Base-by-base conservation (phyloP, 2,113 vertebrate species). In the Glaucidium brasilianum region DNA sequence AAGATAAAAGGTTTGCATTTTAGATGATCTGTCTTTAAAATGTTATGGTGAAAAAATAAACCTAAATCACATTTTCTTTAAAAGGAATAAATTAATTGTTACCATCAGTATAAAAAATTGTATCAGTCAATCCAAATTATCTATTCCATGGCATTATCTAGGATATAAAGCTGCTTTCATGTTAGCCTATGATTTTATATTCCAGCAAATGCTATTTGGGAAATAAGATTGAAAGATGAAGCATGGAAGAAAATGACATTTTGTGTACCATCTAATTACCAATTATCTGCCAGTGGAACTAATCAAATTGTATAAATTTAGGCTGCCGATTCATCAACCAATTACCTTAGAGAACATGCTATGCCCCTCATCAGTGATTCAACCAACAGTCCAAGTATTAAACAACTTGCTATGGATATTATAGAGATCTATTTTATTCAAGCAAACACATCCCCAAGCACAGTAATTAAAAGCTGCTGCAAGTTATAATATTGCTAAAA, bases 71-170 rank as follows among this genome's bases (percentile, higher is more conserved):
- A 97, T 97, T 98, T 96, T 97, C 90, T 97, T 97, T 97, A 94
- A 97, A 96, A 98, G 87, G 94, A 97, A 96, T 95, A 96, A 94
- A 98, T 98, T 98, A 95, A 97, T 98, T 97, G 95, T 94, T 97
- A 97, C 96, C 93, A 89, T 93, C 83, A 98, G 97, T 97, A 98
- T 97, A 98, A 98, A 97, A 97, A 98, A 97, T 98, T 98, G 95
- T 97, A 98, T 98, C 95, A 98, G 93, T 98, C 97, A 96, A 93
- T 97, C 97, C 94, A 98, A 97, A 98, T 98, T 96, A 22, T 96
- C 93, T 96, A 97, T 98, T 98, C 93, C 84, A 80, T 97, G 97
- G 94, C 95, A 98, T 97, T 98, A 97, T 89, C 97, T 96, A 97
- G 90, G 90, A 90, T 93, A 96, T 92, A 97, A 97, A 95, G 90